Conservation (phyloP, 2,797 vertebrate genomes). For the Thripadectes ignobilis region DNA sequence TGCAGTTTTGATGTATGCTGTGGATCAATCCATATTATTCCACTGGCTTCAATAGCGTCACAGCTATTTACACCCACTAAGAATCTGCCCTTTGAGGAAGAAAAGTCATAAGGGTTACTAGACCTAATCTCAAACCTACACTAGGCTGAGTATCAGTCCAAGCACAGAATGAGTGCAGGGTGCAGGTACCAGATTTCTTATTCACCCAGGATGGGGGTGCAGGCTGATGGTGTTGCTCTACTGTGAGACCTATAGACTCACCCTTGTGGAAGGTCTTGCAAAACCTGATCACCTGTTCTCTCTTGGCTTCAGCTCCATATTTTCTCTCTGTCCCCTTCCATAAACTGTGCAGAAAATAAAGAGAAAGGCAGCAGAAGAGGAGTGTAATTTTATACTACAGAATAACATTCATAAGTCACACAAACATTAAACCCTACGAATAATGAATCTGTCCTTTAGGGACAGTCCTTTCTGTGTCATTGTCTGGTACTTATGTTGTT, state of each 20-base stretch:
- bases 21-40: not conserved
- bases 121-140: not conserved
- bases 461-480: conserved; percentile 63
- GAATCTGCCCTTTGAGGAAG: not conserved
- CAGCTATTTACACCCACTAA: not conserved
- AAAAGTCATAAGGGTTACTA: not conserved
- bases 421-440: conserved; percentile 61
- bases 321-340: not conserved
- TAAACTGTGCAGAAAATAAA: conserved; percentile 40
- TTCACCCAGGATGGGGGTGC: not conserved
- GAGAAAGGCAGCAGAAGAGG: conserved; percentile 20
- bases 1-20: not conserved
- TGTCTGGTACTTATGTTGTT: conserved; percentile 64
- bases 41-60: not conserved
- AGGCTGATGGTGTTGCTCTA: not conserved
- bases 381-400: conserved; percentile 60
- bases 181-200: not conserved
- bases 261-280: not conserved
- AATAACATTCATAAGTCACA: conserved; percentile 70
- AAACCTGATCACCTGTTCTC: not conserved
- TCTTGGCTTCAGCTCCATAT: not conserved
- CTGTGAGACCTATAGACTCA: not conserved
- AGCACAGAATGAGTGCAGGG: not conserved
- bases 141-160: not conserved
- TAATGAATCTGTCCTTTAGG: conserved; percentile 74